Evolutionary conservation across 2,113 vertebrate genomes (phyloP), one percentile per base, ranked within the genome.

Genomic region (Talpa occidentalis): DNA sequence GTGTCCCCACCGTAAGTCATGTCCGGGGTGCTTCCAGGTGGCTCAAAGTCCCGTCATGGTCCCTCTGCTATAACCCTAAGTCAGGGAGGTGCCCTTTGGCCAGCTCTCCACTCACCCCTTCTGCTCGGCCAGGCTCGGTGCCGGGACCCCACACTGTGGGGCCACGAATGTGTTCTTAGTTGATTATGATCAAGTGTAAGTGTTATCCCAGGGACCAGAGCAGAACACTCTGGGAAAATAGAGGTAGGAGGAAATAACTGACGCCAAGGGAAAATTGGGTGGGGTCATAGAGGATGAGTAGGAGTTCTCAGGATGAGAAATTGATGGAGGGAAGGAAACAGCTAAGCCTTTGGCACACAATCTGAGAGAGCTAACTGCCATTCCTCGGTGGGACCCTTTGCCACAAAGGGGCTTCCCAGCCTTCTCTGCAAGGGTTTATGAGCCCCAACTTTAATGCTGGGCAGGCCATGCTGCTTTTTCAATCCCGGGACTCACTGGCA

Each of bases 231-330:
- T 32, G 32, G 54, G 80, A 19, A 35, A 64, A 59, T 3, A 78
- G 67, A 73, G 49, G 10, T 47, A 62, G 52, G 24, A 80, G 56
- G 59, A 44, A n/a, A 60, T 54, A 37, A 81, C 14, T 5, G 7
- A 94, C 37, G 59, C 74, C 56, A 35, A 28, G 62, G 52, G 35
- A 47, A 26, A 72, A 42, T 30, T 28, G 21, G 24, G n/a, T 73
- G 15, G 47, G 54, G 21, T 52, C 22, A 66, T 81, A 67, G 56
- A n/a, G 52, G 60, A 64, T 42, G 35, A 16, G 37, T 16, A 83
- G 86, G 76, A 56, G 32, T 69, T 78, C 54, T 72, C 62, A 44
- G 62, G 69, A 54, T 81, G 35, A 91, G 47, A 80, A 85, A 30
- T 22, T 21, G 9, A 26, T 14, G 52, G 37, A 73, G 47, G 37